Evolutionary conservation across 2,797 vertebrate genomes (phyloP).

Genomic region (Oryzias dopingdopingensis): DNA sequence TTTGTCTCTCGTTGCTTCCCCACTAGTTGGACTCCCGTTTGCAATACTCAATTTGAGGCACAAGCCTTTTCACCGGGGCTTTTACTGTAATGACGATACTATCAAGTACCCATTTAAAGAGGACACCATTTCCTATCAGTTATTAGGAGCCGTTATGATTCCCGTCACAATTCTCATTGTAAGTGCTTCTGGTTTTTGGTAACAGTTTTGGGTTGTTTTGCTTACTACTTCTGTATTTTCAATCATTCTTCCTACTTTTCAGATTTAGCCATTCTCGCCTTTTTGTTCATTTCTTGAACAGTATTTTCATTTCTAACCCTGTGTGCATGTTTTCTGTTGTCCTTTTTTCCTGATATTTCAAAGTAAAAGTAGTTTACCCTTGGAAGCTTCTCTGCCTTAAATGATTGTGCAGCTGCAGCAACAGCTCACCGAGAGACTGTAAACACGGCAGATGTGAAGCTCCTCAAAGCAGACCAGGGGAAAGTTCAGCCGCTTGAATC

Average conservation of each 20-base stretch:
- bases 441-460: conserved; percentile 15
- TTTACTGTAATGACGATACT: conserved; percentile 98
- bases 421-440: neutral
- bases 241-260: neutral
- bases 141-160: conserved; percentile 95
- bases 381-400: neutral
- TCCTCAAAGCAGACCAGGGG: conserved; percentile 1
- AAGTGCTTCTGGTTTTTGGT: conserved; percentile 79
- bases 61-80: conserved; percentile 89
- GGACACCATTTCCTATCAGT: conserved; percentile 96
- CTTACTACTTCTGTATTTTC: neutral
- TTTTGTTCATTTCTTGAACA: neutral
- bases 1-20: conserved; percentile 77
- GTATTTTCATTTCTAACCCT: neutral
- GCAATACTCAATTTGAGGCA: conserved; percentile 88
- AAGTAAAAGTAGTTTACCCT: conserved; percentile 6
- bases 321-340: neutral
- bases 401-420: neutral
- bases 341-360: conserved; percentile 2
- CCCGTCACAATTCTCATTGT: conserved; percentile 90
- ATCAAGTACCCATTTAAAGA: conserved; percentile 95
- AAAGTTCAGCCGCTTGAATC: neutral
- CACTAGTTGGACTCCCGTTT: conserved; percentile 96
- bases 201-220: conserved; percentile 1
- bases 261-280: neutral